phyloP scores from a whole-genome alignment of 2,888 invertebrate genomes.

The Scrobipalpa costella region DNA sequence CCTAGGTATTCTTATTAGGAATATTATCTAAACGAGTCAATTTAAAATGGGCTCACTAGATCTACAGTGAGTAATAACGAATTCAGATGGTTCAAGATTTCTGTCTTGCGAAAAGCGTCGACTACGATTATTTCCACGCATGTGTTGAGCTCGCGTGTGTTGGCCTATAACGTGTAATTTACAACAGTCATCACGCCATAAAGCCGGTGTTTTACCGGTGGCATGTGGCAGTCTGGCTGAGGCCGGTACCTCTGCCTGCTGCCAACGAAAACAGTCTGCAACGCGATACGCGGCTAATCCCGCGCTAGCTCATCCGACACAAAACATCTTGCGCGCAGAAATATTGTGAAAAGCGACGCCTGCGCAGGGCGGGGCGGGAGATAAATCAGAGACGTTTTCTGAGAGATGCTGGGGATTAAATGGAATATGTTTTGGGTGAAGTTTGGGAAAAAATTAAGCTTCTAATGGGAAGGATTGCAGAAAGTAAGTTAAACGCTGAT shows the following conservation, averaged over 20 bases:
- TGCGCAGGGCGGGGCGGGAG: conserved; percentile 22
- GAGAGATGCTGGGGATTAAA: conserved; percentile 8
- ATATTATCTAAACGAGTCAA: neutral
- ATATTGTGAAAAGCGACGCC: conserved; percentile 68
- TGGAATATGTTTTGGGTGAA: conserved; percentile 28
- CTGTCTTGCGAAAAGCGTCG: neutral
- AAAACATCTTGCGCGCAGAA: conserved; percentile 75
- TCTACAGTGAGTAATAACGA: neutral
- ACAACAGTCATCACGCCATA: conserved; percentile 27
- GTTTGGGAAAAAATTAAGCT: conserved; percentile 1
- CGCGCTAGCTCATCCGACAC: conserved; percentile 68
- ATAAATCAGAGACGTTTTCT: conserved; percentile 72
- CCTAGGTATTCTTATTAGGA: too few species aligned
- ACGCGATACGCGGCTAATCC: conserved; percentile 53
- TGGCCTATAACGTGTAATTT: conserved; percentile 20
- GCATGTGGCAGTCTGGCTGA: conserved; percentile 29
- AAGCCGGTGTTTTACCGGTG: conserved; percentile 31
- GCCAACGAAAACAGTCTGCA: conserved; percentile 70
- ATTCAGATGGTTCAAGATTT: neutral
- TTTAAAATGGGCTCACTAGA: neutral
- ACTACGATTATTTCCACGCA: neutral
- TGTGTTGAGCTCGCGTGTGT: neutral
- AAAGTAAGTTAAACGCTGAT: neutral
- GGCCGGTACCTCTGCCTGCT: conserved; percentile 28
- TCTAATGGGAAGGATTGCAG: neutral